Percentiles rank a stretch among this genome's conserved stretches.
These are phyloP conservation scores for Gasterosteus aculeatus DNA, from an alignment of 2,113 vertebrate genomes.

Conservation along the genomic window DNA sequence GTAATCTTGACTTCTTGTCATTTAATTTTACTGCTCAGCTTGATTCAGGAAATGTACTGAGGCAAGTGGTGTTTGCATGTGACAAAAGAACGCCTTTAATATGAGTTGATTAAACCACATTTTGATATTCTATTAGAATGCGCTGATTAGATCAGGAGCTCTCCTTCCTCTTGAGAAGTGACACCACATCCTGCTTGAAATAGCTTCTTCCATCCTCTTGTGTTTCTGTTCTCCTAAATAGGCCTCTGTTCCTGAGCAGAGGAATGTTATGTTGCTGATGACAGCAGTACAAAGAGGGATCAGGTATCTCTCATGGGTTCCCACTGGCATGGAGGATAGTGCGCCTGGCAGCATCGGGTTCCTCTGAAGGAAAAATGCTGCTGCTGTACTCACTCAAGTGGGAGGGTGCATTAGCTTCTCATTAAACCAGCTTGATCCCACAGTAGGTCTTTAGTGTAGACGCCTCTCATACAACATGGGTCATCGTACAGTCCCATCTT, in stretches of 20 bases:
- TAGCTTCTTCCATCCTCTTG: constrained; percentile 9
- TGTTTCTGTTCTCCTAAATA: constrained; percentile 51
- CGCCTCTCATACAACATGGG: constrained; percentile 9
- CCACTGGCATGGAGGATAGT: constrained; percentile 34
- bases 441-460: constrained; percentile 11
- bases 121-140: constrained; percentile 23
- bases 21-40: constrained; percentile 6
- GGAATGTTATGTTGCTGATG: constrained; percentile 52
- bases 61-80: constrained; percentile 5
- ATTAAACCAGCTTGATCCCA: constrained; percentile 36
- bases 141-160: constrained; percentile 2
- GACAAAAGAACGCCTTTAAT: constrained; percentile 11
- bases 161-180: constrained; percentile 33
- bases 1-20: constrained; percentile 12
- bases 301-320: constrained; percentile 52
- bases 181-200: constrained; percentile 33
- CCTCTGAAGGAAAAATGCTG: constrained; percentile 47
- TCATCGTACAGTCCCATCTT: neutral
- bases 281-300: constrained; percentile 67
- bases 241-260: constrained; percentile 46
- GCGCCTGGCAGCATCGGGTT: constrained; percentile 52
- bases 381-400: constrained; percentile 13
- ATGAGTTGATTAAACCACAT: constrained; percentile 16
- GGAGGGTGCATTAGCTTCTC: constrained; percentile 33
- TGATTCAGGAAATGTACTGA: neutral